These are phyloP conservation scores for Drosophila baimaii DNA, from an alignment of 1,140 invertebrate genomes.

Conservation along the genomic window DNA sequence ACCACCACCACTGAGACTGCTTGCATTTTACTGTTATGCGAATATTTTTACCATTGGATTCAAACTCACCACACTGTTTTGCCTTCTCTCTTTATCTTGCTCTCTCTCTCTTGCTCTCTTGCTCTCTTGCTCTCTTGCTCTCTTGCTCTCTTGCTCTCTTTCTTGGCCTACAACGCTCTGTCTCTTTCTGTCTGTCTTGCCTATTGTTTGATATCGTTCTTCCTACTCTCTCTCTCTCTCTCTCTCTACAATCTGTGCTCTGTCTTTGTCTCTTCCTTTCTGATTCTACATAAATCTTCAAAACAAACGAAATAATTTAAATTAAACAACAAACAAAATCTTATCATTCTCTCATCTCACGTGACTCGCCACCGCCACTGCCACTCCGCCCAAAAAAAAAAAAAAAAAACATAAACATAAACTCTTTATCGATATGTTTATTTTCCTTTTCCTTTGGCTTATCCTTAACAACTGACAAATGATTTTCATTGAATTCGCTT, in stretches of 20 bases:
- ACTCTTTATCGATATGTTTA: slow-evolving; percentile 10
- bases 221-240: too few species aligned
- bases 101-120: slow-evolving; percentile 7
- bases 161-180: neutral
- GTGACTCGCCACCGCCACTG: slow-evolving; percentile 28
- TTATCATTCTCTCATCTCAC: slow-evolving; percentile 70
- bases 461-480: slow-evolving; percentile 28
- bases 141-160: neutral
- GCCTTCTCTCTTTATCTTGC: neutral
- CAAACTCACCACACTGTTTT: slow-evolving; percentile 33
- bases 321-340: slow-evolving; percentile 68
- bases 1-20: slow-evolving; percentile 21
- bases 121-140: slow-evolving; percentile 3
- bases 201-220: neutral
- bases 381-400: slow-evolving; percentile 19
- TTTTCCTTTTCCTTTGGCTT: neutral
- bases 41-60: slow-evolving; percentile 14
- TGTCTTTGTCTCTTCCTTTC: slow-evolving; percentile 4
- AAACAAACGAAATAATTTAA: slow-evolving; percentile 51
- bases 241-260: neutral
- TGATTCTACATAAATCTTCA: slow-evolving; percentile 18
- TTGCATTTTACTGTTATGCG: slow-evolving; percentile 34
- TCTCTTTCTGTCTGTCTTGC: slow-evolving; percentile 2
- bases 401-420: slow-evolving; percentile 12
- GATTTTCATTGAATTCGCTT: neutral